Base-by-base conservation (phyloP, 2,113 vertebrate genomes). In the Megaceryle torquata region DNA sequence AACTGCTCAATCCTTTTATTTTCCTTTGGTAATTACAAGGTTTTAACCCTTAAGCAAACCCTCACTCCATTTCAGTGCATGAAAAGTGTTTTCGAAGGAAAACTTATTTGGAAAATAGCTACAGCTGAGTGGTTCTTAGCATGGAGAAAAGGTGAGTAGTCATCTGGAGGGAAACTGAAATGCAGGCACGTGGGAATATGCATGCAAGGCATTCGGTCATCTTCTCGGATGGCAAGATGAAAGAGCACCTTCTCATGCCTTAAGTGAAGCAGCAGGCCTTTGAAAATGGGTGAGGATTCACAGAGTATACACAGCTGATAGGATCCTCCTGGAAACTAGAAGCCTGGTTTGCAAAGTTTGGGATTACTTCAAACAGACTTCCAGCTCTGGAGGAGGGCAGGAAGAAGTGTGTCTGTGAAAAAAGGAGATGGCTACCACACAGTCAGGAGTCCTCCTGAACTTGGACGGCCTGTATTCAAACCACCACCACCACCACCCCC, bases 401-500 rank as follows among this genome's bases (percentile, higher is more conserved):
- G 24, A 10, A 78, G 54, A 87, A 54, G 20, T 0, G 0, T 4
- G 6, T n/a, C 15, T 11, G 22, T 44, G 17, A 63, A 56, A n/a
- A 72, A 31, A 77, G 31, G 8, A 77, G 20, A 14, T 22, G n/a
- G 46, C 11, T 63, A 37, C 16, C 26, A 74, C 31, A 44, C 7
- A 39, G 24, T 13, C 21, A 69, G 33, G 16, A 83, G 31, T 20
- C 22, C 31, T 51, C 50, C 59, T 77, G 18, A 83, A 33, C 37
- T 12, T 44, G 22, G 24, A 35, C 46, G 50, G 20, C 9, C 3
- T 2, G 7, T 37, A 25, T 41, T 81, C 53, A 69, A 60, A 25
- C 37, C 37, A 37, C 37, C 37, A 37, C 37, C 37, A 37, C 37
- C 37, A n/a, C 37, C 37, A 56, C 39, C 39, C 39, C 39, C 13